Evolutionary conservation across 2,888 invertebrate genomes (phyloP).

Genomic region (Drosophila gaucha): DNA sequence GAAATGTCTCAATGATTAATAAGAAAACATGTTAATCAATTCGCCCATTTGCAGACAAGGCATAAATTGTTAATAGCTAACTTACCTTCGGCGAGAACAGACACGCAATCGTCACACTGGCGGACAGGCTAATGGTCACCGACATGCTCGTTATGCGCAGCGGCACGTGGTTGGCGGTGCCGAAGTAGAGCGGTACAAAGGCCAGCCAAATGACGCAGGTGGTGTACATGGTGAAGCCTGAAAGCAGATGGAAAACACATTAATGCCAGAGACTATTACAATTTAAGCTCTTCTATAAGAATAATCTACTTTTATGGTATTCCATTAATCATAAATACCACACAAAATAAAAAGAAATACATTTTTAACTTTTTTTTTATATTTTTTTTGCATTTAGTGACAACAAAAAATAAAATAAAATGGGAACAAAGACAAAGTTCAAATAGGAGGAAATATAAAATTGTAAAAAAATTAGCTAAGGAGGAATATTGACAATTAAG

Average conservation of each 20-base stretch:
- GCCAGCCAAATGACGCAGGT: slow-evolving; percentile 99
- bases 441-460: no score
- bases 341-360: not conserved
- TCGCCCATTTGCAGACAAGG: slow-evolving; percentile 7
- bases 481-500: no score
- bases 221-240: slow-evolving; percentile 99
- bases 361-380: not conserved
- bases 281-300: not conserved
- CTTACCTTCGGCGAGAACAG: slow-evolving; percentile 96
- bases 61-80: slow-evolving; percentile 29
- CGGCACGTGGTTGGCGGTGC: slow-evolving; percentile 96
- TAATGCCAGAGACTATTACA: slow-evolving; percentile 3
- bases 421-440: no score
- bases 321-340: not conserved
- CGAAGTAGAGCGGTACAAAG: slow-evolving; percentile 98
- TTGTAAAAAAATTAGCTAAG: no score
- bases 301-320: no score
- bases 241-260: slow-evolving; percentile 7
- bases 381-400: no score
- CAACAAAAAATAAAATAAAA: no score
- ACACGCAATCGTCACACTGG: slow-evolving; percentile 96
- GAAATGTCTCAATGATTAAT: slow-evolving; percentile 51
- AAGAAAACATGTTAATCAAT: slow-evolving; percentile 30
- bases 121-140: slow-evolving; percentile 96
- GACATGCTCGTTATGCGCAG: slow-evolving; percentile 97